A percentile compares a stretch with the other conserved stretches of the same genome.
phyloP scores from a whole-genome alignment of 2,113 vertebrate genomes.

The Psammodynastes pulverulentus region DNA sequence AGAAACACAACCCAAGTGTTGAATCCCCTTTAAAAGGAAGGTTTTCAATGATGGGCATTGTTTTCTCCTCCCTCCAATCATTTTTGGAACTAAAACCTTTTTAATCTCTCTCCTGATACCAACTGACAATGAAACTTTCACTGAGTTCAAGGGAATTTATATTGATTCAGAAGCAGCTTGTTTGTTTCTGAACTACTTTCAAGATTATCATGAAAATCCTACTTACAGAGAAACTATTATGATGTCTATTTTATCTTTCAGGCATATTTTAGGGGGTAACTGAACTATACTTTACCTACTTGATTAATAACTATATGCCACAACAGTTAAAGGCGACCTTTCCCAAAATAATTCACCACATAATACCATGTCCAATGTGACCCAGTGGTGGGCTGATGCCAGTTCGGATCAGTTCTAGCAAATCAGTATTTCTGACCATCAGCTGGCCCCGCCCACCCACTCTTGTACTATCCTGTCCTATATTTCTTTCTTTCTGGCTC shows the following conservation, averaged over 20 bases:
- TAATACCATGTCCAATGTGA: neutral
- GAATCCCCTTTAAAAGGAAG: neutral
- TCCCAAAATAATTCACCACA: neutral
- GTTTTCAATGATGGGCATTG: neutral
- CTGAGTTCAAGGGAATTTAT: neutral
- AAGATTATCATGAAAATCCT: neutral
- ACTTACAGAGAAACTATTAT: neutral
- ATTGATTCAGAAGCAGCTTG: neutral
- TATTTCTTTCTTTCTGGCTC: too few relatives aligned
- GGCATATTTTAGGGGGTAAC: too few relatives aligned
- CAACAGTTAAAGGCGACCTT: neutral
- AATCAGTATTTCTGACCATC: too few relatives aligned
- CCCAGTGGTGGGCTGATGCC: neutral
- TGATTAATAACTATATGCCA: neutral
- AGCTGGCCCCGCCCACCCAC: too few relatives aligned
- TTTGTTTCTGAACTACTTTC: neutral
- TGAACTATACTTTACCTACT: neutral
- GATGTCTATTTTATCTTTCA: neutral
- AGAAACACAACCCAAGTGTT: neutral
- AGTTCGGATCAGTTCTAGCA: too few relatives aligned
- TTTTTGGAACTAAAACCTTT: neutral
- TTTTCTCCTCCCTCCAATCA: neutral
- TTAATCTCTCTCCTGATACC: neutral
- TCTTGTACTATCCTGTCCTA: too few relatives aligned
- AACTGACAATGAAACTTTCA: neutral